Conservation (phyloP, 2,888 invertebrate genomes). For the Cyaniris semiargus region DNA sequence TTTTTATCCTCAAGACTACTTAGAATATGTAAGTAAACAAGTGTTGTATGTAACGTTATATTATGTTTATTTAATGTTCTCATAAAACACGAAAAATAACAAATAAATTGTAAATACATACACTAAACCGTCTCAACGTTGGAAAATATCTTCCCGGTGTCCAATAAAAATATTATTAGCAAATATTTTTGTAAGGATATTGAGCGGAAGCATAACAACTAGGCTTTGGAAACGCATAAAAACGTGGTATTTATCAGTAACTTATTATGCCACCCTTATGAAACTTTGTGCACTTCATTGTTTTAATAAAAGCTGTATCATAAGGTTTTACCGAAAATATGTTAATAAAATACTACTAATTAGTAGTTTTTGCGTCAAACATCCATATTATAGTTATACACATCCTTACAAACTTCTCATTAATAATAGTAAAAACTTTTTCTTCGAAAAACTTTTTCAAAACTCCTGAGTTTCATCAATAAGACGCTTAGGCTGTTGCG, state of each 20-base stretch:
- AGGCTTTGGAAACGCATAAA: neutral
- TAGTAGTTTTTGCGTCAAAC: too few relatives aligned
- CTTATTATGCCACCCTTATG: neutral
- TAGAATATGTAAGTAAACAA: neutral
- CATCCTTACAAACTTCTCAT: too few relatives aligned
- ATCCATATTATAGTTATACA: too few relatives aligned
- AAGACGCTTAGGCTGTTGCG: neutral
- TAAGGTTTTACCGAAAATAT: too few relatives aligned
- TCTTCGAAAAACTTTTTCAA: neutral
- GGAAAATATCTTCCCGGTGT: neutral
- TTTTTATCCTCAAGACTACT: neutral
- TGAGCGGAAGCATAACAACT: neutral
- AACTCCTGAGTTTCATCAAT: conserved; percentile 9
- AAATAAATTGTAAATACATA: neutral
- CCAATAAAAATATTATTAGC: conserved; percentile 3
- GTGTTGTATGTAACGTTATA: conserved; percentile 1
- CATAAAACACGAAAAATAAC: neutral
- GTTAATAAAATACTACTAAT: too few relatives aligned
- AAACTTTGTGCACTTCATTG: neutral
- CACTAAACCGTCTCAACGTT: neutral
- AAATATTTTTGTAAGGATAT: neutral
- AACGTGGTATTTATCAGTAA: neutral
- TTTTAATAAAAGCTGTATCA: neutral
- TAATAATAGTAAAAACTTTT: neutral
- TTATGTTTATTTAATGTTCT: neutral